Evolutionary conservation across 2,888 invertebrate species (phyloP), one percentile per base, ranked within the genome.

Genomic region (Lomographa bimaculata): DNA sequence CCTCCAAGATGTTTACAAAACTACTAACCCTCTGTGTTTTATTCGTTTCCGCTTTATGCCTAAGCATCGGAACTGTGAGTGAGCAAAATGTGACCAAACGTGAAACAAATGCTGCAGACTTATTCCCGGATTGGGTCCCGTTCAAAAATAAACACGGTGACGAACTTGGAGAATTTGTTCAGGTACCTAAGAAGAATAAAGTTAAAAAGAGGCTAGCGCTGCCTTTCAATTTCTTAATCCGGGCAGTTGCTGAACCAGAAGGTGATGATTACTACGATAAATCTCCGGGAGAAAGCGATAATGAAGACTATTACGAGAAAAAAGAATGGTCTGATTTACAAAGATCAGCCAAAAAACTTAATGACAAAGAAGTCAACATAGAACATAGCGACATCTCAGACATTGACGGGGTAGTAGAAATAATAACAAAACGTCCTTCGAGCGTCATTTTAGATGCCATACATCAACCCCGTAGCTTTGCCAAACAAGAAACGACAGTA

Each of bases 111-210:
- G 40, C 50, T 16, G 69, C 60, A 42, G 79, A 83, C 20, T 62
- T 76, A n/a, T 86, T 69, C 38, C 86, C 86, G 9, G 81, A 85
- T 58, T 86, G 85, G 87, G 86, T 85, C n/a, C 83, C 85, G 0
- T 86, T 85, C 45, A 84, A 83, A 57, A 85, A 83, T 41, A 85
- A 84, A 57, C 71, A 81, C 3, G 83, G 80, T 1, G 77, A 78
- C 2, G 76, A 84, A 38, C 50, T 85, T 2, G 85, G 81, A 34
- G 81, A 87, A 29, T 80, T 86, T 20, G 59, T 74, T 1, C 68
- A 74, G 17, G 70, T 74, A 21, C 57, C 59, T 11, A 46, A 55
- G 2, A 81, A 81, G 54, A 53, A 61, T 1, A 85, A 83, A 51
- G 71, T 77, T 3, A 86, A 81, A 47, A 89, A 87, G 47, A 66